phyloP scores from a whole-genome alignment of 2,888 invertebrate species.

The Cepaea hortensis region DNA sequence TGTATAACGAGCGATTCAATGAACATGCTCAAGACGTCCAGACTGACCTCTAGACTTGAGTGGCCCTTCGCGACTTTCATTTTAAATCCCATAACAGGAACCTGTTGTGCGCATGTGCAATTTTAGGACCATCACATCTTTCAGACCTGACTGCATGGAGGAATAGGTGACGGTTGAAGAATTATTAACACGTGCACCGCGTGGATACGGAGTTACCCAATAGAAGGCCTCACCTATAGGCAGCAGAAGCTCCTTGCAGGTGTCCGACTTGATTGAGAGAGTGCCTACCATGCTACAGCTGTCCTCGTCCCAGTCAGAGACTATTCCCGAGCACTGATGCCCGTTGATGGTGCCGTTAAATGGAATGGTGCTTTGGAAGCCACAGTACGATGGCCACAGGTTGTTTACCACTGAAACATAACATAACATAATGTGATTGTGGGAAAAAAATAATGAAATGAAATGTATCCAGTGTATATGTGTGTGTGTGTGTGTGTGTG shows the following conservation, averaged over 20 bases:
- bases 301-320: conserved; percentile 72
- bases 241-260: conserved; percentile 56
- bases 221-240: conserved; percentile 48
- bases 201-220: neutral
- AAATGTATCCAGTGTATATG: neutral
- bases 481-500: too few relatives aligned
- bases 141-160: too few relatives aligned
- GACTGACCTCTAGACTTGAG: too few relatives aligned
- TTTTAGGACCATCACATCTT: too few relatives aligned
- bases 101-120: too few relatives aligned
- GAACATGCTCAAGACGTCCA: too few relatives aligned
- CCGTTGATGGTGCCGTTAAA: conserved; percentile 67
- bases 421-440: neutral
- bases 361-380: conserved; percentile 65
- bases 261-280: conserved; percentile 58
- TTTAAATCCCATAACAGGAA: too few relatives aligned
- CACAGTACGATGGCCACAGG: conserved; percentile 67
- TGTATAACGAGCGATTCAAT: too few relatives aligned
- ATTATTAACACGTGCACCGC: neutral
- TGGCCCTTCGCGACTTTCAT: too few relatives aligned
- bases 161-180: too few relatives aligned
- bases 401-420: conserved; percentile 56
- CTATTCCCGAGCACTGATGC: conserved; percentile 64
- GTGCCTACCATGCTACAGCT: conserved; percentile 63
- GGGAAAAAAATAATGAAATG: neutral